These are phyloP conservation scores for Saturnia japonica DNA, from an alignment of 2,888 invertebrate genomes.

Conservation along the genomic window DNA sequence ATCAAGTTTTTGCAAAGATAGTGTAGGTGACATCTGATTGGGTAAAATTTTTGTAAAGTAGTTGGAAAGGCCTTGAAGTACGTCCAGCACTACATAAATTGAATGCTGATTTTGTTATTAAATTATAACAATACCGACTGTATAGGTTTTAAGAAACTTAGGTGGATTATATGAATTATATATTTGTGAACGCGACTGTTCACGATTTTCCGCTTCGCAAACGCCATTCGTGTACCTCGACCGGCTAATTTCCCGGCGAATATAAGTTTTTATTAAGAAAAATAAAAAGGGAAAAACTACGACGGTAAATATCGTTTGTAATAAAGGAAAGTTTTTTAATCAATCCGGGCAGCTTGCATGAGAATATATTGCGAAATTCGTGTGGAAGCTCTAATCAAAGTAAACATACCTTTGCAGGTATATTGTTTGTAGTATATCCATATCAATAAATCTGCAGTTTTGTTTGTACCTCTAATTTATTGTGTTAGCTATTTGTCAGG, in stretches of 20 bases:
- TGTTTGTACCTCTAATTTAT: no score
- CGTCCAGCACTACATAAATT: no score
- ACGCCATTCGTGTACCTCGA: slow-evolving; percentile 42
- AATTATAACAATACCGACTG: no score
- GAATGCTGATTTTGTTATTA: no score
- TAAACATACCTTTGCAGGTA: not conserved
- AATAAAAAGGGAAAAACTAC: slow-evolving; percentile 36
- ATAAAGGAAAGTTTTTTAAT: slow-evolving; percentile 46
- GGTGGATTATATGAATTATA: not conserved
- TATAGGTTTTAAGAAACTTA: no score
- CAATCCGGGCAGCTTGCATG: slow-evolving; percentile 31
- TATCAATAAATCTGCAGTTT: no score
- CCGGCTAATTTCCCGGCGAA: slow-evolving; percentile 44
- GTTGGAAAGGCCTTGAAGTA: no score
- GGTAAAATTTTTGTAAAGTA: no score
- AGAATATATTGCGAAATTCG: slow-evolving; percentile 29
- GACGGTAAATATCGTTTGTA: slow-evolving; percentile 36
- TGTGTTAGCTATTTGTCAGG: no score
- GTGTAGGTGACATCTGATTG: no score
- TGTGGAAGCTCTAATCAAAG: slow-evolving; percentile 25
- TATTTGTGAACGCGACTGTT: slow-evolving; percentile 28
- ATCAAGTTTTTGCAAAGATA: no score
- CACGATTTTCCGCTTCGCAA: slow-evolving; percentile 42
- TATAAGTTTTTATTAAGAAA: slow-evolving; percentile 38
- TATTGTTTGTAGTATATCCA: not conserved